Percentiles rank a stretch among this genome's conserved stretches.
phyloP scores from a whole-genome alignment of 2,797 vertebrate species.

The Columba guinea region DNA sequence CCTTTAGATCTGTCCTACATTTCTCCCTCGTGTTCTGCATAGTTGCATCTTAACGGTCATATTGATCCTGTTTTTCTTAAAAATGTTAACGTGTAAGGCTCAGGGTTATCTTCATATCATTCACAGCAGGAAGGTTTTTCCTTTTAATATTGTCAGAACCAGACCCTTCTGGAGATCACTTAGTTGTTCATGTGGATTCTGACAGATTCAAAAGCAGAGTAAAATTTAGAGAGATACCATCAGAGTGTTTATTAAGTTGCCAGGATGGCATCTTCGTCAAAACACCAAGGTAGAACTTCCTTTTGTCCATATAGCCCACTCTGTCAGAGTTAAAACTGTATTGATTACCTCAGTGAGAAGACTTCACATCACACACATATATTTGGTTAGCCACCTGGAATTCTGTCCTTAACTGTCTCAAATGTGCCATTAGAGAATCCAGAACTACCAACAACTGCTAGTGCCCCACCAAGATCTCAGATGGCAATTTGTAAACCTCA shows the following conservation, averaged over 20 bases:
- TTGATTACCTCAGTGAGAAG: neutral
- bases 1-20: neutral
- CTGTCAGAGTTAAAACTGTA: neutral
- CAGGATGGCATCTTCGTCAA: neutral
- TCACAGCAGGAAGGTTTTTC: neutral
- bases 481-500: neutral
- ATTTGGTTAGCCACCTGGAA: neutral
- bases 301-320: neutral
- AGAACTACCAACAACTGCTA: neutral
- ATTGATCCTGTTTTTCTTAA: neutral
- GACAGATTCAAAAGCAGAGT: neutral
- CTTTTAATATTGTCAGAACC: neutral
- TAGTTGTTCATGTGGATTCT: neutral
- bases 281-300: neutral
- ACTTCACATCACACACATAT: neutral
- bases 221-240: neutral
- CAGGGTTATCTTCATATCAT: neutral
- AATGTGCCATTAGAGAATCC: neutral
- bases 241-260: neutral
- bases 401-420: neutral
- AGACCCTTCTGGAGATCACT: neutral
- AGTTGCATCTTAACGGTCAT: neutral
- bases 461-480: neutral
- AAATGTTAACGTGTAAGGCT: neutral
- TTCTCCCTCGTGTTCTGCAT: neutral